A percentile compares a stretch with the other conserved stretches of the same genome.
Evolutionary conservation across 2,888 invertebrate species (phyloP).

Genomic region (Sarcophaga subvicina): DNA sequence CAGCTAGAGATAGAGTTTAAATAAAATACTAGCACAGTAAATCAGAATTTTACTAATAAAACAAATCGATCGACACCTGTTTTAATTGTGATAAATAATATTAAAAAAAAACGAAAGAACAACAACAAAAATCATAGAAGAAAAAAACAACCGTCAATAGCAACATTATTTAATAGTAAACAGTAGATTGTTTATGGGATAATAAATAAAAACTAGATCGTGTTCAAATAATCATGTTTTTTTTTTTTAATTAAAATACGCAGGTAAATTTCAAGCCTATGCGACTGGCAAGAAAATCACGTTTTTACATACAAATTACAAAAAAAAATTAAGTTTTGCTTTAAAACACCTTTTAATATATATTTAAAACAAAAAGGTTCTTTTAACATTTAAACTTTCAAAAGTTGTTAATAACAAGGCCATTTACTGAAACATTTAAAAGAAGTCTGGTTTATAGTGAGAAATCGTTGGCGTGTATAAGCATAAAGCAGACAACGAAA

Average conservation of each 20-base stretch:
- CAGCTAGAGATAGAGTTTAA: not conserved
- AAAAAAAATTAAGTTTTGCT: not conserved
- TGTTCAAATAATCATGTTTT: too few relatives aligned
- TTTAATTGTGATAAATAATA: not conserved
- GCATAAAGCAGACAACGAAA: too few relatives aligned
- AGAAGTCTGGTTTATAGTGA: too few relatives aligned
- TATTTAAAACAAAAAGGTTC: not conserved
- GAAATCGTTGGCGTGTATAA: too few relatives aligned
- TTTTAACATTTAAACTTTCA: not conserved
- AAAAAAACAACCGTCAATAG: not conserved
- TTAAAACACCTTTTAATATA: not conserved
- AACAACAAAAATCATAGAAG: not conserved
- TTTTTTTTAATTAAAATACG: not conserved
- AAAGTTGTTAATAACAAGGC: not conserved
- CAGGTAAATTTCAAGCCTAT: not conserved
- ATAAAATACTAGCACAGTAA: not conserved
- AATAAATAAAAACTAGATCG: too few relatives aligned
- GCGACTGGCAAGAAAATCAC: not conserved
- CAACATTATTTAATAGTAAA: not conserved
- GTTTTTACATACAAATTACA: not conserved
- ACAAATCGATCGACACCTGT: conserved; percentile 9
- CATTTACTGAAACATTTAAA: not conserved
- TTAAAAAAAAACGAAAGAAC: not conserved
- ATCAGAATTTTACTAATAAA: not conserved
- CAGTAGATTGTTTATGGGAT: not conserved